These are phyloP conservation scores for Scylla paramamosain DNA, from an alignment of 1,140 invertebrate species.

Conservation along the genomic window DNA sequence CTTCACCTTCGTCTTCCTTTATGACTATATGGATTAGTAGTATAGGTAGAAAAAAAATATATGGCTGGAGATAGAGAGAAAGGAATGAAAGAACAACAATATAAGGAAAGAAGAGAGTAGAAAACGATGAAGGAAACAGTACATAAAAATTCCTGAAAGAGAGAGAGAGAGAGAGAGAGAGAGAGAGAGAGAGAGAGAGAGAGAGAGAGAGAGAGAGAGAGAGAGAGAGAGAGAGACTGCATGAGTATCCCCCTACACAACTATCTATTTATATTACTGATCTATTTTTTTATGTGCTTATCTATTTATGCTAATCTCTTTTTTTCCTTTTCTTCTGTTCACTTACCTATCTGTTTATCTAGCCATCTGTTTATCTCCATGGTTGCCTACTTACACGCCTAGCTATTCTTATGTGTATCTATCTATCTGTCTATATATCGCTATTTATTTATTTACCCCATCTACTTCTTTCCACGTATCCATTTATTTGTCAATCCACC, in stretches of 20 bases:
- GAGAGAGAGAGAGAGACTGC: background rate
- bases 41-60: background rate
- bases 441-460: too few species aligned
- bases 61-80: background rate
- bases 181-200: slow-evolving; percentile 47
- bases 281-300: too few species aligned
- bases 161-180: slow-evolving; percentile 48
- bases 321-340: too few species aligned
- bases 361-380: too few species aligned
- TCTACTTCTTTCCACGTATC: too few species aligned
- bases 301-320: too few species aligned
- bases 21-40: background rate
- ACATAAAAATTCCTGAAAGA: background rate
- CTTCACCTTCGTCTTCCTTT: background rate
- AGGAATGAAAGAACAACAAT: background rate
- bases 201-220: background rate
- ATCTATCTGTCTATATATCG: too few species aligned
- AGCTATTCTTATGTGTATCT: too few species aligned
- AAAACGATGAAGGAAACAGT: background rate
- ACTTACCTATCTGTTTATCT: too few species aligned
- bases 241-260: background rate
- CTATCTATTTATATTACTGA: too few species aligned
- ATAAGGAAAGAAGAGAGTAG: background rate
- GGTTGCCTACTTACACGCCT: too few species aligned
- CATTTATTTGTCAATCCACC: too few species aligned